Percentiles rank a stretch among this genome's conserved stretches.
Evolutionary conservation across 92 coral and sea anemone genomes (phyloP).

Genomic region (Micromussa lordhowensis): DNA sequence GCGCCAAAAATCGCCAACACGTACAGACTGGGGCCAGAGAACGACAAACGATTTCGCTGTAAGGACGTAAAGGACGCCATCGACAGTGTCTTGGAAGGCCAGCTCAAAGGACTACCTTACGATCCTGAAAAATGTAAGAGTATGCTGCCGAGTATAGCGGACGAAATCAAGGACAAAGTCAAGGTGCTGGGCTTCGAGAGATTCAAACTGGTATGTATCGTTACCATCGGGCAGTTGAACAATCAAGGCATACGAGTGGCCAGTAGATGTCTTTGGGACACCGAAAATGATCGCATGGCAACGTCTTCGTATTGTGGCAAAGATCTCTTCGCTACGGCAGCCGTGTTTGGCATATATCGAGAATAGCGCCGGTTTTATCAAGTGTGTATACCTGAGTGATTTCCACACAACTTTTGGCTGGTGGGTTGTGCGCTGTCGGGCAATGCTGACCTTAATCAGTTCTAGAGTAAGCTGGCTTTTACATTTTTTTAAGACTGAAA

Average conservation of each 20-base stretch:
- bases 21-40: constrained; percentile 79
- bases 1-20: constrained; percentile 79
- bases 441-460: background rate
- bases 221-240: constrained; percentile 83
- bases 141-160: constrained; percentile 75
- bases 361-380: constrained; percentile 46
- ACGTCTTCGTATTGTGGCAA: constrained; percentile 80
- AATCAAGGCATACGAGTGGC: constrained; percentile 87
- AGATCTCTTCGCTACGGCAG: constrained; percentile 81
- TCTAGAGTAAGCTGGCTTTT: background rate
- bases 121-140: constrained; percentile 74
- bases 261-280: constrained; percentile 96
- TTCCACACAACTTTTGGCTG: background rate
- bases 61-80: constrained; percentile 81
- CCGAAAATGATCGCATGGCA: constrained; percentile 76
- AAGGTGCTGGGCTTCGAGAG: constrained; percentile 88
- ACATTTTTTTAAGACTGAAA: background rate
- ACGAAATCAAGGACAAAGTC: constrained; percentile 84
- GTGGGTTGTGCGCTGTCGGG: background rate
- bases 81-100: constrained; percentile 63
- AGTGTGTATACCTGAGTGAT: background rate
- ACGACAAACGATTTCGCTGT: constrained; percentile 68
- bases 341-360: constrained; percentile 91
- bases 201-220: constrained; percentile 89
- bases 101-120: constrained; percentile 70